Percentiles rank a stretch among this genome's conserved stretches.
Evolutionary conservation across 2,113 vertebrate species (phyloP).

Genomic region (Bombycilla garrulus): DNA sequence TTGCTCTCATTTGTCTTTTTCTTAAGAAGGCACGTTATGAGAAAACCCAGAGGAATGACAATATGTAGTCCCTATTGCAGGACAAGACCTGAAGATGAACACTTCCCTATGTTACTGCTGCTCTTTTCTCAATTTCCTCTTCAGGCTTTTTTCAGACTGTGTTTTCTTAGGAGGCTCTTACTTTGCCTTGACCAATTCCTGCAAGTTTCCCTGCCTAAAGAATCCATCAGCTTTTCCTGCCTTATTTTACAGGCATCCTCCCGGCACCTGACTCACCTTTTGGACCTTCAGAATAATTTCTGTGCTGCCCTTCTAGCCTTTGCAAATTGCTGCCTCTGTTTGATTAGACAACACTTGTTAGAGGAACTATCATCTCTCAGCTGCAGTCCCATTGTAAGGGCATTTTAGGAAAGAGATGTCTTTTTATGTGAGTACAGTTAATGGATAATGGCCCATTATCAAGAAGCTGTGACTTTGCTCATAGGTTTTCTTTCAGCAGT

Average conservation of each 20-base stretch:
- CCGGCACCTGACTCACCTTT: background rate
- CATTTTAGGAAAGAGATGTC: background rate
- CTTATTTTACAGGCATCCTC: background rate
- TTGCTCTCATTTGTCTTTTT: background rate
- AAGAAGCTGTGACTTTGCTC: slow-evolving; percentile 45
- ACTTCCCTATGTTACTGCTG: background rate
- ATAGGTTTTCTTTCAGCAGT: slow-evolving; percentile 17
- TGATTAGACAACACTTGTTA: background rate
- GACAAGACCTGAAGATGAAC: background rate
- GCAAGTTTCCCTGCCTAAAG: background rate
- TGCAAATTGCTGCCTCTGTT: background rate
- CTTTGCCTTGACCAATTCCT: background rate
- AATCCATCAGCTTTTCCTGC: background rate
- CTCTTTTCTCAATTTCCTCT: background rate
- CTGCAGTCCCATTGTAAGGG: background rate
- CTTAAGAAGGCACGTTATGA: background rate
- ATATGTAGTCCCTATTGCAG: background rate
- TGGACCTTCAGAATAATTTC: background rate
- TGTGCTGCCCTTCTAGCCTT: background rate
- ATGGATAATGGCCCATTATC: slow-evolving; percentile 48
- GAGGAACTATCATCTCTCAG: background rate
- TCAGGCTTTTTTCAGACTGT: background rate
- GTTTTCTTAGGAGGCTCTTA: background rate
- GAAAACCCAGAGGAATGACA: background rate
- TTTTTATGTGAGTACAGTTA: slow-evolving; percentile 25